A percentile compares a stretch with the other conserved stretches of the same genome.
Evolutionary conservation across 2,113 vertebrate genomes (phyloP).

Genomic region (Butastur rufipennis): DNA sequence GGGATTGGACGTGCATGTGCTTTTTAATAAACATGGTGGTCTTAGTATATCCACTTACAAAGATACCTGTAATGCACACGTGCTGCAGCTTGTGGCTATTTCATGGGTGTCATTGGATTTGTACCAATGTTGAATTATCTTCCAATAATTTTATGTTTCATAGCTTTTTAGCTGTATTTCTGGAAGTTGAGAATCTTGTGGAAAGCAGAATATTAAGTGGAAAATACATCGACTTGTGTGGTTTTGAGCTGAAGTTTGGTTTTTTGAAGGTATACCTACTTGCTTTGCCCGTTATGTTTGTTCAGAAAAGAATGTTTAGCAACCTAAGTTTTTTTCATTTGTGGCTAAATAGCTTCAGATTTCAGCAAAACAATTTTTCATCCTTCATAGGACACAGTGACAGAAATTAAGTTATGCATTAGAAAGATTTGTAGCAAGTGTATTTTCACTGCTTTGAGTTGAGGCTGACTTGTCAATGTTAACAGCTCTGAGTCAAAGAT

Average conservation of each 20-base stretch:
- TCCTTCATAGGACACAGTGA: not conserved
- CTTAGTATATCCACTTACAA: not conserved
- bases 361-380: not conserved
- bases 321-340: not conserved
- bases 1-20: not conserved
- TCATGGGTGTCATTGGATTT: not conserved
- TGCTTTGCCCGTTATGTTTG: not conserved
- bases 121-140: not conserved
- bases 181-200: not conserved
- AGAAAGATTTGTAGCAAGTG: not conserved
- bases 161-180: not conserved
- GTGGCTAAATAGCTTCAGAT: not conserved
- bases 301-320: not conserved
- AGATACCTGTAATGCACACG: not conserved
- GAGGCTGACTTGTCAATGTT: not conserved
- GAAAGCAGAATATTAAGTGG: not conserved
- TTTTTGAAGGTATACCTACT: not conserved
- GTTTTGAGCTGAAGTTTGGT: not conserved
- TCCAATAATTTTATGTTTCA: not conserved
- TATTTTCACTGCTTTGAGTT: not conserved
- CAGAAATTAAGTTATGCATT: not conserved
- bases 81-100: not conserved
- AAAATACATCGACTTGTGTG: not conserved
- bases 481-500: not conserved
- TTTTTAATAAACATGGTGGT: not conserved